phyloP scores from a whole-genome alignment of 2,888 invertebrate species.

The Nezara viridula region DNA sequence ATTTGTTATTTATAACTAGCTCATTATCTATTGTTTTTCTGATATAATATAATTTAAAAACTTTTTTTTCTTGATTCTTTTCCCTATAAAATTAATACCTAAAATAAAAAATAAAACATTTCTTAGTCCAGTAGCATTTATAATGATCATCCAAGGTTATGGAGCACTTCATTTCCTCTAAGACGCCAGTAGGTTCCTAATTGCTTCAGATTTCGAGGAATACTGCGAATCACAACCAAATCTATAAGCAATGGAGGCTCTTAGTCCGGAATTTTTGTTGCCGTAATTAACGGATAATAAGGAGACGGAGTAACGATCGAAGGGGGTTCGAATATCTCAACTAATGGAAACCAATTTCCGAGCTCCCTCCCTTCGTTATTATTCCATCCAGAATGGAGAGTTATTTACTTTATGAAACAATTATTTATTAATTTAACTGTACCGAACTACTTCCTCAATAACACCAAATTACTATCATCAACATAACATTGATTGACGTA shows the following conservation, averaged over 20 bases:
- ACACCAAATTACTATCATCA: neutral
- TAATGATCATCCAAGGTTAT: no score
- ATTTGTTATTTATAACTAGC: no score
- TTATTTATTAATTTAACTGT: neutral
- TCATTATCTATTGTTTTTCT: no score
- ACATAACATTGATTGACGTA: neutral
- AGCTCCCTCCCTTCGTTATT: neutral
- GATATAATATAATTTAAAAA: no score
- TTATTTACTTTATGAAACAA: neutral
- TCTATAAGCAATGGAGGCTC: neutral
- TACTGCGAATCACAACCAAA: neutral
- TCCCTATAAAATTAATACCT: no score
- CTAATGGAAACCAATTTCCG: slow-evolving; percentile 33
- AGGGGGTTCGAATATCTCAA: slow-evolving; percentile 13
- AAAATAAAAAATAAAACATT: no score
- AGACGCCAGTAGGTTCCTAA: neutral
- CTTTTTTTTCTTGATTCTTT: no score
- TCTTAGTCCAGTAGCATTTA: no score
- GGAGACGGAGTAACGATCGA: neutral
- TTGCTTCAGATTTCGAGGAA: neutral
- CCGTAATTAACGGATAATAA: slow-evolving; percentile 24
- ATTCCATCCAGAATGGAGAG: neutral
- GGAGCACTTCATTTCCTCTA: neutral
- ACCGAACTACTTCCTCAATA: neutral
- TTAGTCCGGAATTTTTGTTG: neutral